phyloP scores from a whole-genome alignment of 2,888 invertebrate species.

The Protonemura montana region DNA sequence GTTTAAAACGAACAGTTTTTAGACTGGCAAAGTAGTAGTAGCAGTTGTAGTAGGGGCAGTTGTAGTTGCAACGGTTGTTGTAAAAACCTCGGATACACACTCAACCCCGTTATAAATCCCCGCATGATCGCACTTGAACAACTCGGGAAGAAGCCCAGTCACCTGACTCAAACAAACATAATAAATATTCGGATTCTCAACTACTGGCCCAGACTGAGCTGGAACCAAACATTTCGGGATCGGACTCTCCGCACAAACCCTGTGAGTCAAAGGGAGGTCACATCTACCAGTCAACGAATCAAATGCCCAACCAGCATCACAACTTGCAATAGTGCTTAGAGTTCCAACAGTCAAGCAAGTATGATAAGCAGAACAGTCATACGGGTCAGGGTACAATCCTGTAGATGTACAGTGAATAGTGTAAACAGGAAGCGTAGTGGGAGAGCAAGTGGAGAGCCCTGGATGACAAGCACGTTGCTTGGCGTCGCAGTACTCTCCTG shows the following conservation, averaged over 20 bases:
- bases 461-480: neutral
- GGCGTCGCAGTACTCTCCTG: slow-evolving; percentile 19
- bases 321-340: neutral
- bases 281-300: slow-evolving; percentile 18
- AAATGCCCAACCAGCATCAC: neutral
- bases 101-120: slow-evolving; percentile 19
- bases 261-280: neutral
- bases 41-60: neutral
- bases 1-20: too few relatives aligned
- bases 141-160: slow-evolving; percentile 22
- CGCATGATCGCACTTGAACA: slow-evolving; percentile 1
- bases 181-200: slow-evolving; percentile 31
- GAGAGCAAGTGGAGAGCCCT: slow-evolving; percentile 26
- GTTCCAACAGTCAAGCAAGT: neutral
- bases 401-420: slow-evolving; percentile 19
- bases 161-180: slow-evolving; percentile 8
- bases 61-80: neutral
- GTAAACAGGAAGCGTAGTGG: slow-evolving; percentile 31
- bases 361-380: slow-evolving; percentile 33
- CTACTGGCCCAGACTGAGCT: slow-evolving; percentile 17
- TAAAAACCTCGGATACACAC: neutral
- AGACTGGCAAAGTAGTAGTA: too few relatives aligned
- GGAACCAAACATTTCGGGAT: slow-evolving; percentile 1
- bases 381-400: slow-evolving; percentile 28
- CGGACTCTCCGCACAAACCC: slow-evolving; percentile 1